These are phyloP conservation scores for Steatornis caripensis DNA, from an alignment of 2,113 vertebrate species.

Conservation along the genomic window DNA sequence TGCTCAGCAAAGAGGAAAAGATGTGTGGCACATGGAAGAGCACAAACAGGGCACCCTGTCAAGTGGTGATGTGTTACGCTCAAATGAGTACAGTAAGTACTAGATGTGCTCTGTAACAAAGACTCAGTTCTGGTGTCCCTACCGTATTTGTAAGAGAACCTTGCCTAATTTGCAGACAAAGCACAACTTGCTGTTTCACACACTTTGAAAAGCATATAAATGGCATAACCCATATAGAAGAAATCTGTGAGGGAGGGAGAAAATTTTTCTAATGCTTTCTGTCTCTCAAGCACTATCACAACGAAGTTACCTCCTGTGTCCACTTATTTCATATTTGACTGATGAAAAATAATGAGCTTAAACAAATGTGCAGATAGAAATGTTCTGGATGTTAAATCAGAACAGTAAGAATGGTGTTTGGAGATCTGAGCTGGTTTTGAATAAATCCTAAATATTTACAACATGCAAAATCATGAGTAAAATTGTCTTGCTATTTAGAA, in stretches of 20 bases:
- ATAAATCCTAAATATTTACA: neutral
- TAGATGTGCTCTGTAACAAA: neutral
- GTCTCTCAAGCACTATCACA: neutral
- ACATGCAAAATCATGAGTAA: neutral
- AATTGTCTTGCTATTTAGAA: neutral
- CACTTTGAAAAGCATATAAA: neutral
- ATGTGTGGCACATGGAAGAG: accelerated
- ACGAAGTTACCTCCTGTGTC: neutral
- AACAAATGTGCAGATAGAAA: neutral
- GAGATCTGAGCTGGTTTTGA: neutral
- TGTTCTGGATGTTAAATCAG: neutral
- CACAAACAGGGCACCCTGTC: neutral
- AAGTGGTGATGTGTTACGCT: neutral
- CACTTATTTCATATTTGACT: neutral
- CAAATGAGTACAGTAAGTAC: neutral
- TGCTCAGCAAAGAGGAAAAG: neutral
- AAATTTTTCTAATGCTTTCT: neutral
- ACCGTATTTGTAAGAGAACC: neutral
- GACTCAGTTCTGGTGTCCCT: neutral
- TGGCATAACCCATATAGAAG: neutral
- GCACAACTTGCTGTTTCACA: neutral
- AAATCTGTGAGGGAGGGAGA: neutral
- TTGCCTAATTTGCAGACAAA: neutral
- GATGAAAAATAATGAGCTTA: neutral
- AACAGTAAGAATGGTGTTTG: neutral